A percentile compares a stretch with the other conserved stretches of the same genome.
These are phyloP conservation scores for Hippasteria phrygiana DNA, from an alignment of 53 echinoderm and acorn worm species.

Conservation along the genomic window DNA sequence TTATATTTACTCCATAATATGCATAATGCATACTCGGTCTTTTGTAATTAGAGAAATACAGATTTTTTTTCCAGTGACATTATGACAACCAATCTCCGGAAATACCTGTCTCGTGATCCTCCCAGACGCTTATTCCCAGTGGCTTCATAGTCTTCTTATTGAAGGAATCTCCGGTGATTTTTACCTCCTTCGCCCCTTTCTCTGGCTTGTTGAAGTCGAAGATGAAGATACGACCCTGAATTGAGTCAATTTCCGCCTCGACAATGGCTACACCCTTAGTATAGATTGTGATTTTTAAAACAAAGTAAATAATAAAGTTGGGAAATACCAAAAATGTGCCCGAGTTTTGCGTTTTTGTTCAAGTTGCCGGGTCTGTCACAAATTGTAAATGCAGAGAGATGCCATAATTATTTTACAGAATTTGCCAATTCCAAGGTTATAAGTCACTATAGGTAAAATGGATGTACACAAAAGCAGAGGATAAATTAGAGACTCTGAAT, in stretches of 20 bases:
- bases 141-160: conserved; percentile 42
- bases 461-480: too few relatives aligned
- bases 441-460: too few relatives aligned
- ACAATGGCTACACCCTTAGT: conserved; percentile 5
- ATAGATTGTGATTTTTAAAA: background rate
- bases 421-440: too few relatives aligned
- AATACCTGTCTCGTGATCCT: conserved; percentile 65
- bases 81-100: background rate
- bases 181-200: conserved; percentile 66
- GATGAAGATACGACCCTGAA: conserved; percentile 66
- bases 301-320: background rate
- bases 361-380: too few relatives aligned
- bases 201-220: conserved; percentile 92
- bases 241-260: conserved; percentile 2
- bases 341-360: too few relatives aligned
- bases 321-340: background rate
- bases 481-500: too few relatives aligned
- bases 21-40: too few relatives aligned
- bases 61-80: too few relatives aligned
- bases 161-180: conserved; percentile 45
- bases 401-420: too few relatives aligned
- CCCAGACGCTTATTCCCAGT: conserved; percentile 80
- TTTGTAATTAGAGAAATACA: too few relatives aligned
- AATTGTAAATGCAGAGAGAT: too few relatives aligned
- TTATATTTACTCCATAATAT: too few relatives aligned